phyloP scores from a whole-genome alignment of 2,888 invertebrate genomes.

The Lycaena phlaeas region DNA sequence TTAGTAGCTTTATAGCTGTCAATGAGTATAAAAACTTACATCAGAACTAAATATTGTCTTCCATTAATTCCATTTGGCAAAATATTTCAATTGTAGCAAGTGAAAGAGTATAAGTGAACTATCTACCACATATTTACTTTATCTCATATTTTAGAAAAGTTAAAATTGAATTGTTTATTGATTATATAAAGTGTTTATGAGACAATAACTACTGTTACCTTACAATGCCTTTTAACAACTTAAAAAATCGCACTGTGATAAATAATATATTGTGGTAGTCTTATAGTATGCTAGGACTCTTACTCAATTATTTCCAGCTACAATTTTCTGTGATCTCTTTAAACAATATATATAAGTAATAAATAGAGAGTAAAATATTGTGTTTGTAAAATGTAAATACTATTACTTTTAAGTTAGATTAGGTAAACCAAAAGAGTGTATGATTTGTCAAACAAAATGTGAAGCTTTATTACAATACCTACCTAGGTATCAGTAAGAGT shows the following conservation, averaged over 20 bases:
- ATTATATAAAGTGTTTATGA: conserved; percentile 25
- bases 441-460: conserved; percentile 71
- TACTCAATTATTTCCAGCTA: conserved; percentile 73
- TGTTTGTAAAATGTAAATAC: conserved; percentile 69
- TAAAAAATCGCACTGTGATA: conserved; percentile 65
- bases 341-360: conserved; percentile 67
- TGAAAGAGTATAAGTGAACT: conserved; percentile 31
- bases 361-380: conserved; percentile 53
- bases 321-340: conserved; percentile 75
- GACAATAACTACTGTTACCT: conserved; percentile 49
- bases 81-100: conserved; percentile 62
- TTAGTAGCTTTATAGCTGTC: conserved; percentile 37
- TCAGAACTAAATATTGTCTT: conserved; percentile 47
- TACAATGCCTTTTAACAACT: conserved; percentile 55
- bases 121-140: conserved; percentile 38
- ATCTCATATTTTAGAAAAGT: conserved; percentile 7
- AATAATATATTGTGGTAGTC: conserved; percentile 63
- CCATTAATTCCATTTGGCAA: conserved; percentile 62
- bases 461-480: conserved; percentile 72
- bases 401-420: conserved; percentile 39
- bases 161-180: not conserved
- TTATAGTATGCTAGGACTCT: conserved; percentile 59
- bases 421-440: conserved; percentile 66
- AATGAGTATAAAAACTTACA: conserved; percentile 26
- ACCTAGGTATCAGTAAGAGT: conserved; percentile 65